Base-by-base conservation (phyloP, 2,797 vertebrate species). In the Melanotaenia nigrans region DNA sequence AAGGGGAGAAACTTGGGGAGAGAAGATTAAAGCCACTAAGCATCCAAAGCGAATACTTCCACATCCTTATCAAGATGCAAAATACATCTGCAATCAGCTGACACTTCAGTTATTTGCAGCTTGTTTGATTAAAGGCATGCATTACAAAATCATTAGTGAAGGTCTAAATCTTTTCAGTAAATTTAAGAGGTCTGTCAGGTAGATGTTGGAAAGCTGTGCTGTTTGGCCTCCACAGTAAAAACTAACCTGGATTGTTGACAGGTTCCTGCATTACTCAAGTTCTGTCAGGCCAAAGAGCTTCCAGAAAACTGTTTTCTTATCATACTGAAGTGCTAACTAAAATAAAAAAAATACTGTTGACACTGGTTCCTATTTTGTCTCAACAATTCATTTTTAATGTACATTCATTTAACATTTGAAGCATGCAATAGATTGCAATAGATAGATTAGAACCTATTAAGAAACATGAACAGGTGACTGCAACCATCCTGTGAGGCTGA, bases 181-280 rank as follows among this genome's bases (percentile, higher is more conserved):
- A 38, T 63, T 49, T 33, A 33, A 49, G 11, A 13, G 8, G 22
- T 42, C 20, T 40, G 28, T 49, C 40, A 61, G 18, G 36, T 65
- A 12, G n/a, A 75, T 35, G 33, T 28, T 67, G 51, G 12, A 68
- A 45, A 61, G 47, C 28, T n/a, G 3, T 14, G 12, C 62, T 64
- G 11, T 68, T 69, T 71, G 69, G 47, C 70, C 61, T 80, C 70
- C n/a, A 33, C 51, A 18, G 6, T 71, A 77, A 70, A 62, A 33
- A 73, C 35, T 32, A 70, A 54, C 51, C 36, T 14, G 5, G 33
- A 66, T 20, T 62, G 18, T n/a, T 18, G 49, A 77, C 57, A 25
- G 58, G 57, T 47, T 70, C 3, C 54, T 65, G 36, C 61, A 74
- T 81, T 62, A 78, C 78, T 81, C 55, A 81, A 47, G 6, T 59